A percentile compares a stretch with the other conserved stretches of the same genome.
These are phyloP conservation scores for Calyptomena viridis DNA, from an alignment of 2,113 vertebrate species.

Conservation along the genomic window DNA sequence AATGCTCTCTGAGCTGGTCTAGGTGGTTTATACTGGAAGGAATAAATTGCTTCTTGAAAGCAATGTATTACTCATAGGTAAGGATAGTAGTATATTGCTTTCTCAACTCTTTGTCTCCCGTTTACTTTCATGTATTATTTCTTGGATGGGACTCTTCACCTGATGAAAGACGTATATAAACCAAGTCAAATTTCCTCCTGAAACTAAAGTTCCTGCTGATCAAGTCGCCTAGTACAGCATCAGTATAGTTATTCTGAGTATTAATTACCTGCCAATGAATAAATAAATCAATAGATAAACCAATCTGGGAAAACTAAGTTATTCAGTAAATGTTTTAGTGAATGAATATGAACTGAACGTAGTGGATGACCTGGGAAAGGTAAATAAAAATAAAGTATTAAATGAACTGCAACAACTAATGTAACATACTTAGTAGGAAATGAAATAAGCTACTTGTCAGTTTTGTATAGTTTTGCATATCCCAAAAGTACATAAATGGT, in stretches of 20 bases:
- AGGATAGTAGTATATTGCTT: background rate
- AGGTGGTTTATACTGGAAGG: background rate
- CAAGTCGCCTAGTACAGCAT: background rate
- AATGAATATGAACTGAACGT: background rate
- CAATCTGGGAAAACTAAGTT: background rate
- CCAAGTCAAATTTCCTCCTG: background rate
- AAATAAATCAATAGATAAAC: background rate
- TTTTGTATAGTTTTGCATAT: background rate
- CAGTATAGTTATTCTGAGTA: background rate
- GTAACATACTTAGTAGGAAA: background rate
- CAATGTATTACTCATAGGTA: background rate
- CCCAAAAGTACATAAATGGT: background rate
- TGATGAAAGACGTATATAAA: background rate
- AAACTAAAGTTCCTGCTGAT: background rate
- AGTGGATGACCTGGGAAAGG: background rate
- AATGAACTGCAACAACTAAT: background rate
- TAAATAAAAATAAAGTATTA: background rate
- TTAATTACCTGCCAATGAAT: background rate
- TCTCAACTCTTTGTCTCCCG: background rate
- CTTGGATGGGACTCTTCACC: background rate
- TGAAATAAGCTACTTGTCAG: background rate
- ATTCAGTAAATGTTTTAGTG: background rate
- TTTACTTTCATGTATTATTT: background rate
- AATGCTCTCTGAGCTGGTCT: background rate
- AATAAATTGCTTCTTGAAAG: slow-evolving; percentile 1